Percentiles rank a stretch among this genome's conserved stretches.
These are phyloP conservation scores for Cyrtorhinus lividipennis DNA, from an alignment of 1,140 invertebrate genomes.

Conservation along the genomic window DNA sequence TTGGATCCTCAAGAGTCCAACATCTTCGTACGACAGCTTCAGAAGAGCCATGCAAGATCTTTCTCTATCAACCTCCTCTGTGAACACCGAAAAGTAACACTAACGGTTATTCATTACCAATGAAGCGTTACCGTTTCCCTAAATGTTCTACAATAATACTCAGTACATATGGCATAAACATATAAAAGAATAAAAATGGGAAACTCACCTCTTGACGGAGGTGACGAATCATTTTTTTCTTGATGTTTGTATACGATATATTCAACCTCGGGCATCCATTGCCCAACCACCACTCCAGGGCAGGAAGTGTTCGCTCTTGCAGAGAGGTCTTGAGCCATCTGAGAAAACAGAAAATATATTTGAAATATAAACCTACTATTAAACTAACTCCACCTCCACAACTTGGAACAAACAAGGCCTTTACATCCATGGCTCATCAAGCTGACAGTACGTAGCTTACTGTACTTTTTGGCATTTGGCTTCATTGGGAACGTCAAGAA, in stretches of 20 bases:
- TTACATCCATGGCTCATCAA: too few relatives aligned
- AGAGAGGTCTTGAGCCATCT: conserved; percentile 29
- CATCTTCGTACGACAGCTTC: conserved; percentile 14
- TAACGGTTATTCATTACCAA: too few relatives aligned
- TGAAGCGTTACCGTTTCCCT: too few relatives aligned
- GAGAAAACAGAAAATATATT: background rate
- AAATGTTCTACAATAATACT: too few relatives aligned
- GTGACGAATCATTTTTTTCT: background rate
- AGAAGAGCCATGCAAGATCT: background rate
- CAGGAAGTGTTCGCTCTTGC: conserved; percentile 30
- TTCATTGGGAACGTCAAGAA: too few relatives aligned
- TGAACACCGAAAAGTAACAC: background rate
- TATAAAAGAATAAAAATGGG: too few relatives aligned
- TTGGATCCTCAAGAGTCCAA: conserved; percentile 10
- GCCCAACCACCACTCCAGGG: conserved; percentile 23
- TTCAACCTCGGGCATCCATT: conserved; percentile 5
- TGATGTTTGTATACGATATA: conserved; percentile 8
- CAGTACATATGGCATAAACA: too few relatives aligned
- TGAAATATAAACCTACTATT: too few relatives aligned
- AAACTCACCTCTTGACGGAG: background rate
- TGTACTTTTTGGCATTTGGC: too few relatives aligned
- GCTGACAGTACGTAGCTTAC: too few relatives aligned
- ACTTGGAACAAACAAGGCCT: too few relatives aligned
- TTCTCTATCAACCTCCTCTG: conserved; percentile 1
- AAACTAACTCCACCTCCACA: too few relatives aligned